These are phyloP conservation scores for Phenganax subtilis DNA, from an alignment of 92 coral and sea anemone genomes.

Conservation along the genomic window DNA sequence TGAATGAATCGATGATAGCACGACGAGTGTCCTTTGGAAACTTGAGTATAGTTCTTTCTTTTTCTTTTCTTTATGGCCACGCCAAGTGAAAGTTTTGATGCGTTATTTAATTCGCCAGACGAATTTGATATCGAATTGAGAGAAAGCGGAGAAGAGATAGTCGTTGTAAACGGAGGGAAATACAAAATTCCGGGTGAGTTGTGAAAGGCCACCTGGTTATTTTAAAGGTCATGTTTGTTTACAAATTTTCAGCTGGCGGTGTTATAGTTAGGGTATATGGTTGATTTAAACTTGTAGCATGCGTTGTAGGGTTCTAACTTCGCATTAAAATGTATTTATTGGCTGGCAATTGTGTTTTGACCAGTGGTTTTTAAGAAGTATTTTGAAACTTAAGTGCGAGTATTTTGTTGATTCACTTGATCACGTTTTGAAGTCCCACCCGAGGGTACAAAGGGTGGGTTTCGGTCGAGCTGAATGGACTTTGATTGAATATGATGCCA, in stretches of 20 bases:
- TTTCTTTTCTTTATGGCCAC: neutral
- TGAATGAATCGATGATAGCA: neutral
- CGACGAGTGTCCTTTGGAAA: neutral
- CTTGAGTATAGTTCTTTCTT: neutral
- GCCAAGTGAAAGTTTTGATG: conserved; percentile 9
- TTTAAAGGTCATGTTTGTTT: conserved; percentile 1
- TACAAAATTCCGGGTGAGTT: conserved; percentile 22
- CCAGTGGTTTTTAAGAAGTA: too few species aligned
- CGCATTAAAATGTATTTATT: too few species aligned
- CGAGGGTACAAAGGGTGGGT: too few species aligned
- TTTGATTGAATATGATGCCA: neutral
- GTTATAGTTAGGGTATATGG: neutral
- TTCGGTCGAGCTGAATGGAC: too few species aligned
- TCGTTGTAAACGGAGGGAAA: conserved; percentile 20
- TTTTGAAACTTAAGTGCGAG: too few species aligned
- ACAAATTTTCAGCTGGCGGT: neutral
- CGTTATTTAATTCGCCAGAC: conserved; percentile 3
- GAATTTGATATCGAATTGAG: conserved; percentile 27
- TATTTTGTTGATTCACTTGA: too few species aligned
- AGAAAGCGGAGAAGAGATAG: conserved; percentile 19
- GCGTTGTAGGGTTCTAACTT: too few species aligned
- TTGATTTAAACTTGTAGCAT: neutral
- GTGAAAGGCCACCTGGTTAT: neutral
- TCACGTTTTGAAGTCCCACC: too few species aligned
- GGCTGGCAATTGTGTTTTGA: too few species aligned